phyloP scores from a whole-genome alignment of 2,888 invertebrate genomes.

The Ormia ochracea region DNA sequence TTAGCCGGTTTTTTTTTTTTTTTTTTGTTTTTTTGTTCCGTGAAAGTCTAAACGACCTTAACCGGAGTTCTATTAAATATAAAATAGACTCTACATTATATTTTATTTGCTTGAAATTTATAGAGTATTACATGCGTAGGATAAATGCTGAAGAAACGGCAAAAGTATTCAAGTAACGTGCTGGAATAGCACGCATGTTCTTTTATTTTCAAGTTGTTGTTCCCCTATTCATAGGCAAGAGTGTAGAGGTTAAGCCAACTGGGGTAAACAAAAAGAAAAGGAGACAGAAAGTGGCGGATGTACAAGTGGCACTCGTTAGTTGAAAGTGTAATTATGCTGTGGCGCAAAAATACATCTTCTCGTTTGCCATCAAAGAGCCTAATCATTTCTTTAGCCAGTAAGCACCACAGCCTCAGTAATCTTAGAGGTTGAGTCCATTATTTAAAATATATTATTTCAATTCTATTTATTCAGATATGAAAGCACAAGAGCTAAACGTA shows the following conservation, averaged over 20 bases:
- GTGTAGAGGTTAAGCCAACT: constrained; percentile 24
- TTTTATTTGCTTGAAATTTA: constrained; percentile 21
- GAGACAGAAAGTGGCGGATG: constrained; percentile 11
- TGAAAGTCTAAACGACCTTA: not conserved
- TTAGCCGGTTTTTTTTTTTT: not conserved
- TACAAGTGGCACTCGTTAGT: constrained; percentile 6
- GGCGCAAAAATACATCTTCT: too few species aligned
- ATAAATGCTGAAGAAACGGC: constrained; percentile 15
- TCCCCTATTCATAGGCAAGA: constrained; percentile 12
- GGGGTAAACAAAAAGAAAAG: not conserved
- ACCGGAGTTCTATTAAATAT: constrained; percentile 29
- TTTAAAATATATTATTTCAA: too few species aligned
- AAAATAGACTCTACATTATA: not conserved
- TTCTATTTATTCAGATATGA: too few species aligned
- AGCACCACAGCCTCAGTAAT: too few species aligned
- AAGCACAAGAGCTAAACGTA: too few species aligned
- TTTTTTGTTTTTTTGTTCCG: not conserved
- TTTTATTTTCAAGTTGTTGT: constrained; percentile 24
- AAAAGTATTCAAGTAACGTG: constrained; percentile 19
- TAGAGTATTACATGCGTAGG: constrained; percentile 43
- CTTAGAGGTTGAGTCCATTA: too few species aligned
- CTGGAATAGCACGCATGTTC: constrained; percentile 60
- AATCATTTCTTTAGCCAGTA: too few species aligned
- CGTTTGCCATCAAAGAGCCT: too few species aligned
- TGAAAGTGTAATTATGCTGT: not conserved